Base-by-base conservation (phyloP, 2,888 invertebrate species). In the Diachrysia chrysitis region DNA sequence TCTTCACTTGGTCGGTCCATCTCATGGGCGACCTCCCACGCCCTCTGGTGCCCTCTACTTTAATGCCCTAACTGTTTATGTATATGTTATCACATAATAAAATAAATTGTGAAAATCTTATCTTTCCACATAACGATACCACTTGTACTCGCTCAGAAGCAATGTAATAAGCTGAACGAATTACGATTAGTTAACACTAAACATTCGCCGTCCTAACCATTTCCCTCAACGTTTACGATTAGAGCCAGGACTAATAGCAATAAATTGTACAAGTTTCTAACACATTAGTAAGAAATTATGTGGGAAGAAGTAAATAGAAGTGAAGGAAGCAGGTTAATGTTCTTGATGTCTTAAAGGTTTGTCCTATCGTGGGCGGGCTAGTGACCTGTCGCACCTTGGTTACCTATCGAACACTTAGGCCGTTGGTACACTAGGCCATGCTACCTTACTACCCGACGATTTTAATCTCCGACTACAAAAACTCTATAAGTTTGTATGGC, bases 201-300 rank as follows among this genome's bases (percentile, higher is more conserved):
- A 21, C 51, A 14, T 59, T 63, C 35, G 16, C 16, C 37, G 23
- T 19, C 19, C 48, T 42, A 35, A 59, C 51, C 29, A 68, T 66
- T 75, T 78, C 53, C 17, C 16, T 55, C 37, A 63, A 51, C 63
- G 46, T 73, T 60, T 71, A 70, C 25, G 42, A 10, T 25, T 48
- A 66, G 17, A 48, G 53, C 46, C 57, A 60, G 59, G 63, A 57
- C 58, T 51, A 42, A 69, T 63, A 54, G 19, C 32, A 37, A 54
- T 74, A 68, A 63, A 58, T 32, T 63, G 5, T 58, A 32, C 46
- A 19, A 17, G 37, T 54, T 73, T 29, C 53, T 37, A 46, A 16
- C 46, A 59, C 42, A 46, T 55, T 48, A 2, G 17, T 23, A 14
- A 48, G 10, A 60, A 29, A 37, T 42, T 23, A 37, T 57, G 42